Base-by-base conservation (phyloP, 2,888 invertebrate species). In the Zaprionus bogoriensis region DNA sequence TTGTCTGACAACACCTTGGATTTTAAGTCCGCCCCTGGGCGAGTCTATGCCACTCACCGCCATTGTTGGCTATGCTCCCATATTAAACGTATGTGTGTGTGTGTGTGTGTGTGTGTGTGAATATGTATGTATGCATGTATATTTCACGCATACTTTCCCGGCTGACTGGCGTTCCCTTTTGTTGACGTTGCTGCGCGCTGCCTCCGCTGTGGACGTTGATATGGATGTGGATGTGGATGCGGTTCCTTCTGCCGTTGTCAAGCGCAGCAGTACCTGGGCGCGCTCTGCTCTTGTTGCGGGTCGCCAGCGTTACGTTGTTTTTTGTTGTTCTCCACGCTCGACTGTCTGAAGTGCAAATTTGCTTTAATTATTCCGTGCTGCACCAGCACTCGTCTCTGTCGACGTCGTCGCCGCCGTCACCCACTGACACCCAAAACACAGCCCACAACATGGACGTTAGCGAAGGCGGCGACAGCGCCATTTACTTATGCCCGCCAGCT, bases 331-430 rank as follows among this genome's bases (percentile, higher is more conserved):
- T 60, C 79, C 73, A 67, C 67, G 81, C 74, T 64, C 64, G 66
- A 68, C 73, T 83, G 89, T 85, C 88, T 89, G 88, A 89, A 89
- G 89, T 87, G 89, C 77, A 89, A 89, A 89, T 89, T 89, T 89
- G 87, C 82, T 86, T 88, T 86, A 89, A 89, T 89, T 89, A 88
- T 89, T 84, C 74, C 78, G 71, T 67, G 76, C 67, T 84, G 82
- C 83, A 78, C 42, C 69, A 70, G 63, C 45, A 23, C 10, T 23
- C 3, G 23, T 27, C 41, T 22, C n/a, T 27, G 28, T 36, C 42
- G 20, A 32, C 25, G 36, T 38, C 46, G 19, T 12, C 25, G 19
- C 20, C 44, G 6, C 25, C 48, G 30, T 32, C 60, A 67, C 22
- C 54, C 41, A 47, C 55, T 52, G 59, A 39, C 74, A 53, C 19